Percentiles rank a stretch among this genome's conserved stretches.
phyloP scores from a whole-genome alignment of 2,113 vertebrate genomes.

The Pseudopodoces humilis region DNA sequence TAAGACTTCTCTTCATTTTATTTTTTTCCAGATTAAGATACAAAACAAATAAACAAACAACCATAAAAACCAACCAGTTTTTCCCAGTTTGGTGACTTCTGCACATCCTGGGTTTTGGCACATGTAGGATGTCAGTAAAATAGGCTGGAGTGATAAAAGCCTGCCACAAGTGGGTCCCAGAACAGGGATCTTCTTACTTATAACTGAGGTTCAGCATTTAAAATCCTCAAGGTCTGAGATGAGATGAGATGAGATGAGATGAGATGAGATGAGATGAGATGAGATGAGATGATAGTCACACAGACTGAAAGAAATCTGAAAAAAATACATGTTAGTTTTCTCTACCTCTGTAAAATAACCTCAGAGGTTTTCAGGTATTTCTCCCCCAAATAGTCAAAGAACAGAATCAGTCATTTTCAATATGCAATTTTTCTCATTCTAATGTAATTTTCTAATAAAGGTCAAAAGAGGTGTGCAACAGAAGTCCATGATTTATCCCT shows the following conservation, averaged over 20 bases:
- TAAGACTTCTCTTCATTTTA: background rate
- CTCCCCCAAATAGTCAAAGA: background rate
- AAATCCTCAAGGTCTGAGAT: background rate
- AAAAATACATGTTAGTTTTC: accelerated
- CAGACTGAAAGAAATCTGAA: background rate
- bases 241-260: background rate
- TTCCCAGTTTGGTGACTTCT: background rate
- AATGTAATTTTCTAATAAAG: background rate
- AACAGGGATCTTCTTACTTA: background rate
- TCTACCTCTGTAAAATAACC: background rate
- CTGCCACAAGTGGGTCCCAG: accelerated
- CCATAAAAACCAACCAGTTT: accelerated
- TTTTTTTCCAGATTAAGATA: background rate
- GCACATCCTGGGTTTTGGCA: background rate
- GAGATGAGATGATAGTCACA: background rate
- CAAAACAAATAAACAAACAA: background rate
- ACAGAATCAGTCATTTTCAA: background rate
- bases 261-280: background rate
- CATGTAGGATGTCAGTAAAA: background rate
- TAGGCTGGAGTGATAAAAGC: background rate
- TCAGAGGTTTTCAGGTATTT: background rate
- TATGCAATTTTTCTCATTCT: background rate
- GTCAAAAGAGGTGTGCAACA: background rate
- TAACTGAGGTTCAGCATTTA: background rate
- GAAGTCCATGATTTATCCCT: background rate